phyloP scores from a whole-genome alignment of 2,113 vertebrate genomes.

The Stegostoma tigrinum region DNA sequence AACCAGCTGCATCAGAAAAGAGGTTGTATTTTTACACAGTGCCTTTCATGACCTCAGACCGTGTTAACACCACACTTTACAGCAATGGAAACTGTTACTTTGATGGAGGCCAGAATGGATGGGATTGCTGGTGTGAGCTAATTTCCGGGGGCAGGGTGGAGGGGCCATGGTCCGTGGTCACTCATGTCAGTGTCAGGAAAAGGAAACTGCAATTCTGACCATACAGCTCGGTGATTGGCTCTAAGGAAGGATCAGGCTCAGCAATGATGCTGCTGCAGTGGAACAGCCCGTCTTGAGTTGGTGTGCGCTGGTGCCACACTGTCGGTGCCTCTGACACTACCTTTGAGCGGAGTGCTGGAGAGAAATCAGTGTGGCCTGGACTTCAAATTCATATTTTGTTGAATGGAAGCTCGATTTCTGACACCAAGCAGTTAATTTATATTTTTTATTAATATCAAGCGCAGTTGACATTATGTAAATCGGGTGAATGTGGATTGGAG shows the following conservation, averaged over 20 bases:
- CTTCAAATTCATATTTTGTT: not conserved
- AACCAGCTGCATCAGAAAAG: not conserved
- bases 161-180: not conserved
- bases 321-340: not conserved
- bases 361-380: not conserved
- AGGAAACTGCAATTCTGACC: not conserved
- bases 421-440: not conserved
- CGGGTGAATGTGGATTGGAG: not conserved
- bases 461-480: not conserved
- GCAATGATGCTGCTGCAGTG: not conserved
- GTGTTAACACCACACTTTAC: not conserved
- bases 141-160: no score
- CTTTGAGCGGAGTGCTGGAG: not conserved
- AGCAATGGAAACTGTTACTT: not conserved
- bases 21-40: not conserved
- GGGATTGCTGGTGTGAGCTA: not conserved
- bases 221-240: not conserved
- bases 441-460: not conserved
- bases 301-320: not conserved
- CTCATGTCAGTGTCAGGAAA: not conserved
- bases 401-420: not conserved
- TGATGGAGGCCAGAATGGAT: not conserved
- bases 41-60: not conserved
- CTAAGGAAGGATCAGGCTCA: not conserved
- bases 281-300: not conserved